Conservation (phyloP, 2,113 vertebrate genomes). For the Apteryx owenii region DNA sequence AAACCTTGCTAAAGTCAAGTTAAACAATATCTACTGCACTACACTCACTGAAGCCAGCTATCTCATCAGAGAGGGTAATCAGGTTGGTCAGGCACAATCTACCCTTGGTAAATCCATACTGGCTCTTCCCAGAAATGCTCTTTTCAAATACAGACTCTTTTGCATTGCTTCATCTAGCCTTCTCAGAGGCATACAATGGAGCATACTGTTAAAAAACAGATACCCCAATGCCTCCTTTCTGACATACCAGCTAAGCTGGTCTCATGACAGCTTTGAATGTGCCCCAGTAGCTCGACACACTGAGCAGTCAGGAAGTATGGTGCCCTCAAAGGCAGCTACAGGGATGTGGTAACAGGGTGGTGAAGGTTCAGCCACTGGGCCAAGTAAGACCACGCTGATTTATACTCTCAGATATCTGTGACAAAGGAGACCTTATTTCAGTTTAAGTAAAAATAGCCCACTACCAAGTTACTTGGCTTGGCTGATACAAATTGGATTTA, state of each 20-base stretch:
- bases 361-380: neutral
- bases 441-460: neutral
- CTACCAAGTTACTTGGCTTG: neutral
- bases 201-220: neutral
- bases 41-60: neutral
- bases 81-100: neutral
- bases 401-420: neutral
- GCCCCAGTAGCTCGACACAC: fast-evolving
- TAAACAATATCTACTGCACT: neutral
- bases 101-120: neutral
- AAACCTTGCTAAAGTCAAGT: neutral
- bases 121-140: neutral
- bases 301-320: neutral
- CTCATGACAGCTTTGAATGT: neutral
- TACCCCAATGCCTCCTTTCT: neutral
- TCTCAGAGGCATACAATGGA: fast-evolving
- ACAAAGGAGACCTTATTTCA: neutral
- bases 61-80: neutral
- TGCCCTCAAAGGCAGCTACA: neutral
- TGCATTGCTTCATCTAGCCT: neutral
- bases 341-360: neutral
- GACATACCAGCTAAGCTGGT: neutral
- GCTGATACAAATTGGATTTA: neutral
- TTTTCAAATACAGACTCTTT: neutral
- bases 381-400: neutral